Evolutionary conservation across 2,113 vertebrate genomes (phyloP), one percentile per base, ranked within the genome.

Genomic region (Orientallactaga bullata): DNA sequence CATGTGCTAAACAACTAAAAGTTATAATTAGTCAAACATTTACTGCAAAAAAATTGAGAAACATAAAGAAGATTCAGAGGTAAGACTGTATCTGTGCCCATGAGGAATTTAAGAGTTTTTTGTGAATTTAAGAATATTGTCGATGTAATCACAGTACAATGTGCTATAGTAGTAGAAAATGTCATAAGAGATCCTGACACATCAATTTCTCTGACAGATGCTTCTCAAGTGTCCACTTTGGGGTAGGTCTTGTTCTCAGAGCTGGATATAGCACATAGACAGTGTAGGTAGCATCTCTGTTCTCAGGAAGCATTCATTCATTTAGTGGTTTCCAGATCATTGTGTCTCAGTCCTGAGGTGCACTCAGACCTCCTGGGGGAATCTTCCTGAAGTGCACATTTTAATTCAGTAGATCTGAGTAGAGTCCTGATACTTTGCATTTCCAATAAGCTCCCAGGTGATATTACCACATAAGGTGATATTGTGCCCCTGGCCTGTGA

Each of bases 301-400:
- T 16, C 7, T 55, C 23, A 30, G 32, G 61, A 82, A 47, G 42
- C 42, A 47, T 76, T 55, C 39, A 8, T 68, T 58, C 7, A 0
- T 18, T 66, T 60, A 61, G 42, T 37, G 9, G 15, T 78, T 60
- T 95, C 76, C 89, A 47, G 60, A n/a, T 78, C 39, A 55, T n/a
- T 68, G 39, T 58, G 61, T 80, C 58, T 86, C n/a, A 77, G 20
- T 68, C 30, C 35, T 21, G 0, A 7, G 42, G 55, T 32, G 28
- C 12, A 32, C 13, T 37, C 20, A 61, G 7, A 55, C 51, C 28
- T 78, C 61, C 63, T 58, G 42, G 17, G n/a, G 26, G 30, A 71
- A 17, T 72, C 18, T 81, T 83, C 72, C 39, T 77, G 93, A 93
- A 93, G 65, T 87, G 47, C 63, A 91, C 61, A 66, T 81, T 83